Percentiles rank a stretch among this genome's conserved stretches.
These are phyloP conservation scores for Sepiola atlantica DNA, from an alignment of 2,888 invertebrate genomes.

Conservation along the genomic window DNA sequence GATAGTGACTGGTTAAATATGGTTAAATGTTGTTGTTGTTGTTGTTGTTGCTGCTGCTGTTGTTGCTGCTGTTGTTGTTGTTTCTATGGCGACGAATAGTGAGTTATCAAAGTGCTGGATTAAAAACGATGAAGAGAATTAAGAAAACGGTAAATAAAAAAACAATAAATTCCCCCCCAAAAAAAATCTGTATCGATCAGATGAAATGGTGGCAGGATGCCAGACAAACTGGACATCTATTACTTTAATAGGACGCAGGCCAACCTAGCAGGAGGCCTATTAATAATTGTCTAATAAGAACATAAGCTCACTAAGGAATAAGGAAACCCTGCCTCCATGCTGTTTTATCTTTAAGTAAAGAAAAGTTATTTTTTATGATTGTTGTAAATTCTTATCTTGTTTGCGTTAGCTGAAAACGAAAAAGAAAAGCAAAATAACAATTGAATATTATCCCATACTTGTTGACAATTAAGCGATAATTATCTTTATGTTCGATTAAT, in stretches of 20 bases:
- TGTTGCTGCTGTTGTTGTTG: not conserved
- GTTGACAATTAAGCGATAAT: not conserved
- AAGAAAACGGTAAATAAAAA: not conserved
- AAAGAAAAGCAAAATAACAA: not conserved
- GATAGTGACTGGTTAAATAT: no score
- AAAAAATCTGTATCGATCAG: not conserved
- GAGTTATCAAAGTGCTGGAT: not conserved
- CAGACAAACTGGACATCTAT: not conserved
- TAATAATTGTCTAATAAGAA: not conserved
- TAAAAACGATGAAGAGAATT: not conserved
- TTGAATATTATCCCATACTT: not conserved
- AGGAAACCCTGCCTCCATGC: not conserved
- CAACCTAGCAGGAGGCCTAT: conserved; percentile 32
- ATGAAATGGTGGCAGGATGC: not conserved
- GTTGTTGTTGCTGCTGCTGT: no score
- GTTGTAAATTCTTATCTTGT: not conserved
- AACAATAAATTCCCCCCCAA: not conserved
- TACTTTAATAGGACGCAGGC: conserved; percentile 9
- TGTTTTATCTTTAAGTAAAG: not conserved
- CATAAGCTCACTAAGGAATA: not conserved
- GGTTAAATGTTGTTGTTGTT: no score
- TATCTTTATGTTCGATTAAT: not conserved
- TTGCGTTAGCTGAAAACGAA: not conserved
- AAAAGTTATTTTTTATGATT: not conserved
- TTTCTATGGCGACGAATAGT: not conserved